These are phyloP conservation scores for Drosophila prosaltans DNA, from an alignment of 1,140 invertebrate genomes.

Conservation along the genomic window DNA sequence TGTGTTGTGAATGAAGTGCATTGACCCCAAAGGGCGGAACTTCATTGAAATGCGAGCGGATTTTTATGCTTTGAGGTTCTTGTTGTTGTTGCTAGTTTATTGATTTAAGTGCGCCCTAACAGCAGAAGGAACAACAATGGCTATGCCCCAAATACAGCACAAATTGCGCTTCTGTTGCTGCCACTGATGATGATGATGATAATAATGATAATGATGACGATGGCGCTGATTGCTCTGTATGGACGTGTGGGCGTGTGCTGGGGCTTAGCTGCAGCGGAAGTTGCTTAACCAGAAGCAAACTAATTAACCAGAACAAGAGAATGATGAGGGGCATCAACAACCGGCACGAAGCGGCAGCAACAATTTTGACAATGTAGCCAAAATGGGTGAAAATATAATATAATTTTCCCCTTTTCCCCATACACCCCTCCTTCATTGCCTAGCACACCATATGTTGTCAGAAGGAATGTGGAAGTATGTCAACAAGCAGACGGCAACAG, in stretches of 20 bases:
- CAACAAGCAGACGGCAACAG: conserved; percentile 39
- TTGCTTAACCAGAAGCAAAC: conserved; percentile 44
- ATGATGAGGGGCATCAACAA: background rate
- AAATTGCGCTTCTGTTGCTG: conserved; percentile 58
- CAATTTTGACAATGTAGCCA: conserved; percentile 9
- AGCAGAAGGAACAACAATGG: conserved; percentile 56
- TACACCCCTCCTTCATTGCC: background rate
- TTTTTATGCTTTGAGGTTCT: conserved; percentile 23
- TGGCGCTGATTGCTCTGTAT: conserved; percentile 22
- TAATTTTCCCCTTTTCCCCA: background rate
- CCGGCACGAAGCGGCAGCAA: conserved; percentile 1
- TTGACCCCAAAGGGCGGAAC: conserved; percentile 74
- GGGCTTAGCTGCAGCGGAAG: conserved; percentile 59
- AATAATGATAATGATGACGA: conserved; percentile 46
- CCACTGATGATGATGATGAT: conserved; percentile 41
- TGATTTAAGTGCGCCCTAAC: conserved; percentile 72
- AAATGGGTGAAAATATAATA: conserved; percentile 16
- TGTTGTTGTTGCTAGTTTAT: conserved; percentile 61
- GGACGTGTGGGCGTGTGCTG: conserved; percentile 25
- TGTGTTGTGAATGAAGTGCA: conserved; percentile 70
- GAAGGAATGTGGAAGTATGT: conserved; percentile 44
- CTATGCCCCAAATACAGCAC: conserved; percentile 71
- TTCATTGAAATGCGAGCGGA: conserved; percentile 64
- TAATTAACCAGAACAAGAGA: conserved; percentile 61
- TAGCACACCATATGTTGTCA: conserved; percentile 8